These are phyloP conservation scores for Remorina albescens DNA, from an alignment of 2,797 vertebrate species.

Conservation along the genomic window DNA sequence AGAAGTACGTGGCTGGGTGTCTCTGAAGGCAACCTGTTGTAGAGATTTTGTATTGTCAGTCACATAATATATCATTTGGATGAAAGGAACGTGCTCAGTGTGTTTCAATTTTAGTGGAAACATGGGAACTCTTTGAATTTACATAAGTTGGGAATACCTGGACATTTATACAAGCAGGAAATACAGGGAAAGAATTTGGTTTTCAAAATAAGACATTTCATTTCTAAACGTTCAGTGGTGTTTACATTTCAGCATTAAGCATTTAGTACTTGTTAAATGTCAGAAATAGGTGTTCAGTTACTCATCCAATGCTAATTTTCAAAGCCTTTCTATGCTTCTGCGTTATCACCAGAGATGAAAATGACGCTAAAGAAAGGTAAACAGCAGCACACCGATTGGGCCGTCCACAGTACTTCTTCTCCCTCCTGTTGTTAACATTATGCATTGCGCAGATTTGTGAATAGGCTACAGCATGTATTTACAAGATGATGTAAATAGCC, in stretches of 20 bases:
- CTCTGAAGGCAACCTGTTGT: background rate
- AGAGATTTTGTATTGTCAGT: background rate
- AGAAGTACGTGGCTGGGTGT: too few relatives aligned
- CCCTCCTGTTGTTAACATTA: constrained; percentile 74
- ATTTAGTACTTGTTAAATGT: background rate
- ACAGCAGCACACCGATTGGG: constrained; percentile 53
- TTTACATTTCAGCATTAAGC: background rate
- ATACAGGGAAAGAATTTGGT: background rate
- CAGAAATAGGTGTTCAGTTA: background rate
- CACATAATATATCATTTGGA: too few relatives aligned
- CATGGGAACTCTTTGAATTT: background rate
- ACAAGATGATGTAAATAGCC: constrained; percentile 88
- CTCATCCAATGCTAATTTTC: background rate
- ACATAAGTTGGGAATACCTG: background rate
- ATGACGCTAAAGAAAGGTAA: constrained; percentile 30
- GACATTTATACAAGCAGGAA: background rate
- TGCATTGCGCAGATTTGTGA: constrained; percentile 78
- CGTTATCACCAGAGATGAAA: constrained; percentile 18
- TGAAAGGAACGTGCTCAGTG: too few relatives aligned
- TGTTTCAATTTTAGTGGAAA: background rate
- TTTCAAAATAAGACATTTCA: background rate
- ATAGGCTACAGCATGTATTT: constrained; percentile 89
- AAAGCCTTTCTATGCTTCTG: constrained; percentile 15
- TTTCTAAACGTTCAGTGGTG: background rate
- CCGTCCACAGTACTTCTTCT: constrained; percentile 68